Evolutionary conservation across 2,888 invertebrate species (phyloP).

Genomic region (Drosophila limbata): DNA sequence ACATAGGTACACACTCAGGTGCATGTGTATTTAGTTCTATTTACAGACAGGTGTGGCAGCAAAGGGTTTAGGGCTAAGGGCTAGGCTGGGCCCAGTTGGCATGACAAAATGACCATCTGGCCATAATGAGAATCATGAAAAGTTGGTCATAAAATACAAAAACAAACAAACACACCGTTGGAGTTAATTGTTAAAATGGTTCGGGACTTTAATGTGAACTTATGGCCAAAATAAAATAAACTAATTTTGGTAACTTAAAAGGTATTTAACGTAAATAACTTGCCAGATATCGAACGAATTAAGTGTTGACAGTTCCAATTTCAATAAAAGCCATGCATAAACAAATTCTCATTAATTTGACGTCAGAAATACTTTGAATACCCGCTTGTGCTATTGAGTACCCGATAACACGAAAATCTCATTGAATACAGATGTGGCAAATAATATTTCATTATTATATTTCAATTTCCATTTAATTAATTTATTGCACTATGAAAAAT

Average conservation of each 20-base stretch:
- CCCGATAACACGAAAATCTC: constrained; percentile 3
- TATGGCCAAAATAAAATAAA: constrained; percentile 25
- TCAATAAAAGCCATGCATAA: constrained; percentile 21
- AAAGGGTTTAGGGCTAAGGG: constrained; percentile 9
- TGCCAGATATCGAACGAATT: constrained; percentile 3
- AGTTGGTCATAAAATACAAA: constrained; percentile 1
- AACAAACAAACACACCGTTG: not conserved
- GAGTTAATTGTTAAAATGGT: constrained; percentile 3
- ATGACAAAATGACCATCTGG: constrained; percentile 24
- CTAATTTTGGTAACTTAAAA: constrained; percentile 20
- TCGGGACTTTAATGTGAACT: not conserved
- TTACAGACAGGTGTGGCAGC: constrained; percentile 41
- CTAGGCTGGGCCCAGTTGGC: constrained; percentile 17
- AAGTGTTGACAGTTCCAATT: constrained; percentile 25
- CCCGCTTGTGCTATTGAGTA: constrained; percentile 1
- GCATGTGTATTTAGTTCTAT: constrained; percentile 8
- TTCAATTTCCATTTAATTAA: not conserved
- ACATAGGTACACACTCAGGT: not conserved
- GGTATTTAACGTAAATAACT: constrained; percentile 21
- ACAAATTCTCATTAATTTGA: constrained; percentile 14
- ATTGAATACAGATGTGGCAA: not conserved
- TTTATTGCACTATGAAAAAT: constrained; percentile 6
- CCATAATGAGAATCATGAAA: constrained; percentile 23
- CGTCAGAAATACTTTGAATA: constrained; percentile 9
- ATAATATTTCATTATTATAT: not conserved